A percentile compares a stretch with the other conserved stretches of the same genome.
Conservation (phyloP, 2,888 invertebrate genomes). For the Cephus nigrinus region DNA sequence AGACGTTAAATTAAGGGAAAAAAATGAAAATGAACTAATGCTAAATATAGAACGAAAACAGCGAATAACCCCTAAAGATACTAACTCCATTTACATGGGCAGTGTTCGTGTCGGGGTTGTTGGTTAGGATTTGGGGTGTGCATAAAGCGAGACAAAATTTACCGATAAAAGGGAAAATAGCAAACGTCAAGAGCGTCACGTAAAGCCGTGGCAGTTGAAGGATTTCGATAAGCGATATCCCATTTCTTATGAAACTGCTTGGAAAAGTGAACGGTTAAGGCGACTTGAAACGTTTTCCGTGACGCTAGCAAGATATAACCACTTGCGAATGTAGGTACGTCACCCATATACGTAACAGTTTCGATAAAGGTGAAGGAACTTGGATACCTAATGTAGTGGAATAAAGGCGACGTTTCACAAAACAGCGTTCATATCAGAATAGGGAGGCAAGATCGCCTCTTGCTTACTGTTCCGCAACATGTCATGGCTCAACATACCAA, state of each 20-base stretch:
- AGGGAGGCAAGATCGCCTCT: not conserved
- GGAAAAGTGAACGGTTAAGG: slow-evolving; percentile 1
- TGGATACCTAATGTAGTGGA: slow-evolving; percentile 30
- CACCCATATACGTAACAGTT: not conserved
- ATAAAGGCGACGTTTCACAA: slow-evolving; percentile 29
- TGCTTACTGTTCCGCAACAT: slow-evolving; percentile 25
- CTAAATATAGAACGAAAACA: not conserved
- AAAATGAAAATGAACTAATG: not conserved
- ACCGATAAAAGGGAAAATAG: not conserved
- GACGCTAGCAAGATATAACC: not conserved
- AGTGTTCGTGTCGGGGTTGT: not conserved
- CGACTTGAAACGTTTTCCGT: not conserved
- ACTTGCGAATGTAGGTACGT: slow-evolving; percentile 4
- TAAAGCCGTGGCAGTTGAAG: not conserved
- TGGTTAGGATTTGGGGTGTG: not conserved
- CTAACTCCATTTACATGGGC: not conserved
- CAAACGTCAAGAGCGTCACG: not conserved
- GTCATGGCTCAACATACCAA: slow-evolving; percentile 27
- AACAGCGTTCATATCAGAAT: slow-evolving; percentile 23
- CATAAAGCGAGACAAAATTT: not conserved
- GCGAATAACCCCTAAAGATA: not conserved
- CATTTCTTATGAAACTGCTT: slow-evolving; percentile 2
- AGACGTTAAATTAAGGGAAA: not conserved
- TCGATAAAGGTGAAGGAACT: slow-evolving; percentile 15
- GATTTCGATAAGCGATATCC: not conserved